These are phyloP conservation scores for Eulacestoma nigropectus DNA, from an alignment of 2,113 vertebrate genomes.

Conservation along the genomic window DNA sequence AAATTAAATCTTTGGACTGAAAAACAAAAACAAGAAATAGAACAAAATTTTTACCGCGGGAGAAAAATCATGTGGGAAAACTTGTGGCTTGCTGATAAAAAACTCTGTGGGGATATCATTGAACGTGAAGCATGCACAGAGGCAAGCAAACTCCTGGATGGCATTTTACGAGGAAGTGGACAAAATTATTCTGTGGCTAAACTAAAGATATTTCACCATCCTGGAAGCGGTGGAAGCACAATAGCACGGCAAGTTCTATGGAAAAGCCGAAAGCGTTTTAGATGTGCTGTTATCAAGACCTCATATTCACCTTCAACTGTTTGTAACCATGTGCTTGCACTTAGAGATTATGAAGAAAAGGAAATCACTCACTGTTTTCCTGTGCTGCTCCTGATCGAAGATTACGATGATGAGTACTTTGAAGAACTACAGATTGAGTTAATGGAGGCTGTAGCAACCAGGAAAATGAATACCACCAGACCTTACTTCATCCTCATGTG, in stretches of 20 bases:
- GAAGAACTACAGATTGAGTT: slow-evolving; percentile 72
- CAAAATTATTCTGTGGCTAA: slow-evolving; percentile 59
- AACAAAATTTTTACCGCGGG: slow-evolving; percentile 76
- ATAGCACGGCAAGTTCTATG: slow-evolving; percentile 81
- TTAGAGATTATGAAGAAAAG: slow-evolving; percentile 78
- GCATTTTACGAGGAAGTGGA: slow-evolving; percentile 1
- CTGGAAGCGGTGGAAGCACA: slow-evolving; percentile 85
- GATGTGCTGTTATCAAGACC: slow-evolving; percentile 76
- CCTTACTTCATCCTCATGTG: slow-evolving; percentile 77
- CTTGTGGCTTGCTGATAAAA: slow-evolving; percentile 79
- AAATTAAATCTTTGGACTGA: slow-evolving; percentile 29
- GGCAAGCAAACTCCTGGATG: slow-evolving; percentile 49
- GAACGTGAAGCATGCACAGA: slow-evolving; percentile 73
- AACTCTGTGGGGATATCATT: slow-evolving; percentile 72
- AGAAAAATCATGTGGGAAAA: slow-evolving; percentile 78
- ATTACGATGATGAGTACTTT: slow-evolving; percentile 76
- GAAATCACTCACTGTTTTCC: slow-evolving; percentile 69
- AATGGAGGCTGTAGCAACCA: slow-evolving; percentile 59
- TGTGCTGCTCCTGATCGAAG: slow-evolving; percentile 78
- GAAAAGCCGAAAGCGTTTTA: slow-evolving; percentile 72
- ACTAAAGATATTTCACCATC: slow-evolving; percentile 82
- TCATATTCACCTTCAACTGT: slow-evolving; percentile 58
- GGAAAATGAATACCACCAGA: slow-evolving; percentile 55
- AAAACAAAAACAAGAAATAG: slow-evolving; percentile 62
- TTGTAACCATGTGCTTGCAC: slow-evolving; percentile 69